Percentiles rank a stretch among this genome's conserved stretches.
Evolutionary conservation across 2,113 vertebrate genomes (phyloP).

Genomic region (Onychostruthus taczanowskii): DNA sequence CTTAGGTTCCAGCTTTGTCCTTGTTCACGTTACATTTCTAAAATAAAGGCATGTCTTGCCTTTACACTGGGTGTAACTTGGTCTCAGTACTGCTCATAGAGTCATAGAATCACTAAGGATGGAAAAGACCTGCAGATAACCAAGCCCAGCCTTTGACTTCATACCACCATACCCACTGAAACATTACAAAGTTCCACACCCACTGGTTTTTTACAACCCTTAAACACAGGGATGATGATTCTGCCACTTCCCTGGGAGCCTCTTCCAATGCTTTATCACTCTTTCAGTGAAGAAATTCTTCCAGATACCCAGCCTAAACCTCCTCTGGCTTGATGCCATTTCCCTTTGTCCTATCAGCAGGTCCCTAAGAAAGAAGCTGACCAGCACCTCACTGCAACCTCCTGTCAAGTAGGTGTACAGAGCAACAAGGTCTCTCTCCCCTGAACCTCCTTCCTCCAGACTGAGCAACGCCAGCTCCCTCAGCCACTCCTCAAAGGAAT

Average conservation of each 20-base stretch:
- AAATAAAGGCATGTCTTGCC: neutral
- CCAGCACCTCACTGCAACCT: neutral
- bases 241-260: neutral
- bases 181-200: no score
- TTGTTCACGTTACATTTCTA: neutral
- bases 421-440: neutral
- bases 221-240: neutral
- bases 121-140: neutral
- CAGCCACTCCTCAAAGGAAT: neutral
- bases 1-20: neutral
- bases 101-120: neutral
- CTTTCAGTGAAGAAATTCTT: neutral
- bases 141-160: neutral
- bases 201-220: neutral
- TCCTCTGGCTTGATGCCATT: neutral
- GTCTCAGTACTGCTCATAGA: neutral
- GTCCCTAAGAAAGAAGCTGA: neutral
- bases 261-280: neutral
- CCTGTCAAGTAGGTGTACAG: neutral
- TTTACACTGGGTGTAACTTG: neutral
- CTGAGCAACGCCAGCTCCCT: accelerated
- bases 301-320: neutral
- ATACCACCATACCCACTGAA: neutral
- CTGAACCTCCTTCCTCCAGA: neutral
- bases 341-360: neutral